Conservation (phyloP, 2,113 vertebrate genomes). For the Gobiocypris rarus region DNA sequence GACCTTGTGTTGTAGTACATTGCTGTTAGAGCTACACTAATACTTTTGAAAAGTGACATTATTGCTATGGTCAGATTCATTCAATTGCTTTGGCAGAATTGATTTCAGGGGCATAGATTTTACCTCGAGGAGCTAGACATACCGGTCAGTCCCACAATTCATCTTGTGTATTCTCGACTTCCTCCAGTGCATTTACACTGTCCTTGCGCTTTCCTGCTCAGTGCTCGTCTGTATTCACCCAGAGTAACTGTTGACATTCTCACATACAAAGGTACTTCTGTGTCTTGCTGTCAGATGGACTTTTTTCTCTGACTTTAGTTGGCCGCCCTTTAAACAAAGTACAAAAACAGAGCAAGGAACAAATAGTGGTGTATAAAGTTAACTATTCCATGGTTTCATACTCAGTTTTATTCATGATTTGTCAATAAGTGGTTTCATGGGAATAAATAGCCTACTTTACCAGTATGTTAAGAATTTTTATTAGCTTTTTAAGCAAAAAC, state of each 20-base stretch:
- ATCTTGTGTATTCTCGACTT: neutral
- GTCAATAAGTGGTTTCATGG: neutral
- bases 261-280: conserved; percentile 56
- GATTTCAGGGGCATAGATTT: neutral
- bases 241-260: conserved; percentile 58
- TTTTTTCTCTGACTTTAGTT: conserved; percentile 35
- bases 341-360: conserved; percentile 26
- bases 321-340: conserved; percentile 43
- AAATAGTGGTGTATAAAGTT: conserved; percentile 22
- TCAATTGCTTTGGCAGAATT: neutral
- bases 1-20: neutral
- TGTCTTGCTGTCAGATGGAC: conserved; percentile 21
- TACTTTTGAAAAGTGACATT: neutral
- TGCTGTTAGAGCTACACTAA: neutral
- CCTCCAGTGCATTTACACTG: conserved; percentile 7
- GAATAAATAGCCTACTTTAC: neutral
- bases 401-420: conserved; percentile 16
- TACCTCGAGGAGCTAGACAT: neutral
- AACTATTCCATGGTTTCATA: neutral
- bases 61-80: neutral
- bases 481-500: conserved; percentile 2
- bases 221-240: conserved; percentile 42
- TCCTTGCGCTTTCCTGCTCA: conserved; percentile 8
- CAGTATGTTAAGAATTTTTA: neutral
- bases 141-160: neutral